Evolutionary conservation across 2,888 invertebrate genomes (phyloP), one percentile per base, ranked within the genome.

Genomic region (Athetis lepigone): DNA sequence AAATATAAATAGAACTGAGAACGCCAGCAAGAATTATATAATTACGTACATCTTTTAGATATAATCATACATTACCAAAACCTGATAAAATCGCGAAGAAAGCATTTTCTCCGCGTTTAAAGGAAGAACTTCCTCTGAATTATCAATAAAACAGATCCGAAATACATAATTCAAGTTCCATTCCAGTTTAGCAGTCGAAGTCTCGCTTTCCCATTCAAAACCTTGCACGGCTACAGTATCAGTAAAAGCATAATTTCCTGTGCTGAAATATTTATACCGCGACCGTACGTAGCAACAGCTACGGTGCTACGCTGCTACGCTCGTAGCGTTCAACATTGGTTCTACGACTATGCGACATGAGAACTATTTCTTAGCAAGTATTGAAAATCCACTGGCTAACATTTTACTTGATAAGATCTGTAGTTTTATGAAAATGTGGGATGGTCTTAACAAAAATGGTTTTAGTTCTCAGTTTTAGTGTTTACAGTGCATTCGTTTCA

Each of bases 161-260:
- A 72, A 84, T 87, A 84, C 80, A 87, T 87, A 86, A 86, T 85
- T 84, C 83, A 86, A 77, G 80, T 75, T 81, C 81, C 83, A 86
- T 88, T 87, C 81, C 82, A 83, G 81, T 86, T 85, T 82, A 86
- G 85, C 81, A 83, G 84, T 81, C 77, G 79, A 85, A 85, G 81
- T 66, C 69, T 84, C 89, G 88, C 81, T 90, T 89, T 88, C 85
- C 89, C 85, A 90, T 92, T 90, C 85, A 88, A 88, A 90, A 80
- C 82, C 85, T 84, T 83, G 83, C 81, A 83, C 82, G 78, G 77
- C 84, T 80, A 85, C 86, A 84, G 88, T 92, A 93, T 92, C 91
- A 90, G 90, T 85, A 84, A 86, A 85, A 91, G 89, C 89, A 94
- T 93, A 94, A 94, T 94, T 94, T 94, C 94, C 94, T 90, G 90